Evolutionary conservation across 2,797 vertebrate species (phyloP).

Genomic region (Dallia pectoralis): DNA sequence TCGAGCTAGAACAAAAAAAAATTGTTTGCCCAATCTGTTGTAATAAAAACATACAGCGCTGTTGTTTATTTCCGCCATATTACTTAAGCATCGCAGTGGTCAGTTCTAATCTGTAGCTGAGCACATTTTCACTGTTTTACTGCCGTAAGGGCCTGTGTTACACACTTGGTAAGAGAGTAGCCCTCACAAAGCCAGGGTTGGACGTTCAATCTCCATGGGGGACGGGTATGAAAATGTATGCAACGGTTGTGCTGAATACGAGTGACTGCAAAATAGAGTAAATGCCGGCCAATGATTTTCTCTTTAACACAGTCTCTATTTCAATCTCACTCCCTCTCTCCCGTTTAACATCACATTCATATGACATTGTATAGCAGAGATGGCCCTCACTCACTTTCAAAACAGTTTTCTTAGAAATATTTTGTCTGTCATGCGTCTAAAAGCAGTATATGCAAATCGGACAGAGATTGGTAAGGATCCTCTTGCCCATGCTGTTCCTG

Average conservation of each 20-base stretch:
- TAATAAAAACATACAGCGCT: background rate
- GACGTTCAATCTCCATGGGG: too few species aligned
- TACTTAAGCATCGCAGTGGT: background rate
- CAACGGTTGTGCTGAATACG: too few species aligned
- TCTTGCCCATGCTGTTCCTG: background rate
- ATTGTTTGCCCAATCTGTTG: background rate
- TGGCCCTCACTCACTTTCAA: background rate
- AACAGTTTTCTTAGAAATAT: background rate
- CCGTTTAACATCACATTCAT: background rate
- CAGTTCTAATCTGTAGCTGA: background rate
- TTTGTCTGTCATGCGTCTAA: background rate
- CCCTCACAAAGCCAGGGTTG: too few species aligned
- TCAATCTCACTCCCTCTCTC: background rate
- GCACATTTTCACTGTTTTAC: background rate
- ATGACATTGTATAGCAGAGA: background rate
- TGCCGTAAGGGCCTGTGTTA: background rate
- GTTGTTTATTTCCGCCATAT: background rate
- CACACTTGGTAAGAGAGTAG: too few species aligned
- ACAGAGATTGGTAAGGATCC: conserved; percentile 1
- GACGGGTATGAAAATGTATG: too few species aligned
- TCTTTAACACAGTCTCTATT: background rate
- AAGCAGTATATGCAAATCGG: background rate
- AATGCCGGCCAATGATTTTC: background rate
- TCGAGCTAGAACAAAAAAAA: background rate
- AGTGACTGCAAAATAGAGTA: too few species aligned